A percentile compares a stretch with the other conserved stretches of the same genome.
Conservation (phyloP, 2,888 invertebrate species). For the Magallana nippona region DNA sequence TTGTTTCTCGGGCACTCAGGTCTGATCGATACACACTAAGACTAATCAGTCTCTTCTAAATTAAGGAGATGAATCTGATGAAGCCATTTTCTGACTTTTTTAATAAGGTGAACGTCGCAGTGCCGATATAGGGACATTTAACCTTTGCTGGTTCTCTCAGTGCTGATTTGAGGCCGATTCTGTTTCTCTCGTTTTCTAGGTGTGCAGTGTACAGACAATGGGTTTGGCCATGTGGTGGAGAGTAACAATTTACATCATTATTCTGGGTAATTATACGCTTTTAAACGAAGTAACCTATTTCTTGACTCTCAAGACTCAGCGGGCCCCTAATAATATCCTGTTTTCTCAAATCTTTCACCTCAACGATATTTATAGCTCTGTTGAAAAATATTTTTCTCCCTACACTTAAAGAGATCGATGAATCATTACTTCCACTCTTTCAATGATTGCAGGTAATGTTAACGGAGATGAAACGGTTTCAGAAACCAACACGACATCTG, state of each 20-base stretch:
- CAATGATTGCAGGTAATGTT: not conserved
- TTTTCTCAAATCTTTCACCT: not conserved
- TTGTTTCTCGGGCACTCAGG: not conserved
- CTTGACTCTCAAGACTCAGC: not conserved
- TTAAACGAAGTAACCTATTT: not conserved
- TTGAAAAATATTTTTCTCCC: not conserved
- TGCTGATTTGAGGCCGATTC: not conserved
- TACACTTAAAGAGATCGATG: not conserved
- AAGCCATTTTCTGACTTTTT: not conserved
- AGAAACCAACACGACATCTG: not conserved
- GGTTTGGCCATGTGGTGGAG: conserved; percentile 22
- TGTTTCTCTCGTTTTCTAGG: not conserved
- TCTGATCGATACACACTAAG: not conserved
- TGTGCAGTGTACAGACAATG: conserved; percentile 1
- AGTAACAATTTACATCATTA: not conserved
- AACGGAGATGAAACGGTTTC: not conserved
- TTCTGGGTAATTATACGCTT: conserved; percentile 10
- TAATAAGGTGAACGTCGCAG: too few species aligned
- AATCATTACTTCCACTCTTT: not conserved
- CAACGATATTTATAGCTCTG: not conserved
- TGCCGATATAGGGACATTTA: too few species aligned
- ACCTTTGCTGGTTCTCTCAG: too few species aligned
- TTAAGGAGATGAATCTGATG: conserved; percentile 14
- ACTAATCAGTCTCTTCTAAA: conserved; percentile 15
- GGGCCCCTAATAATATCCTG: not conserved